A percentile compares a stretch with the other conserved stretches of the same genome.
Conservation (phyloP, 2,888 invertebrate species). For the Stegana nigrithorax region DNA sequence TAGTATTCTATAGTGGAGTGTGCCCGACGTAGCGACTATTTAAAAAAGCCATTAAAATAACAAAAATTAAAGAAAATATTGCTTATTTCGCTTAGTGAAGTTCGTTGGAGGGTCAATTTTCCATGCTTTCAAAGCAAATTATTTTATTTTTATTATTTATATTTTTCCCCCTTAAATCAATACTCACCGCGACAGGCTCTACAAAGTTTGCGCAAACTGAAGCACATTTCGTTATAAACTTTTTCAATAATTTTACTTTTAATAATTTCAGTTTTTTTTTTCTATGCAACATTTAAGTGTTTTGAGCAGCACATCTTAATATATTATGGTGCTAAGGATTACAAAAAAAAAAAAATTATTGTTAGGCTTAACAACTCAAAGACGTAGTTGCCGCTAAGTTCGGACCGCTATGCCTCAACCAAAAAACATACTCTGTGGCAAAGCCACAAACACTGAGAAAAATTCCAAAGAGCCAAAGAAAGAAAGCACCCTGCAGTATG, state of each 20-base stretch:
- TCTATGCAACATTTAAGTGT: neutral
- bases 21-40: too few species aligned
- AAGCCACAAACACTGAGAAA: constrained; percentile 44
- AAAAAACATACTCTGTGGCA: constrained; percentile 32
- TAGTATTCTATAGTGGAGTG: too few species aligned
- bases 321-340: neutral
- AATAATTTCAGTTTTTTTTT: too few species aligned
- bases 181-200: constrained; percentile 45
- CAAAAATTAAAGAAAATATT: neutral
- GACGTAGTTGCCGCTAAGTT: neutral
- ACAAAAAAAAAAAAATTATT: neutral
- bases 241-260: constrained; percentile 1
- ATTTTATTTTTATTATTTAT: too few species aligned
- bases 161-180: neutral
- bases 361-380: neutral
- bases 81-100: neutral
- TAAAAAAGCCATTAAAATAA: neutral
- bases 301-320: neutral
- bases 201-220: constrained; percentile 47
- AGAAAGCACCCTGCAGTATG: constrained; percentile 63
- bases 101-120: neutral
- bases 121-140: neutral
- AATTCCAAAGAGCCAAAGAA: constrained; percentile 59
- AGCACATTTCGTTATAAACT: constrained; percentile 38
- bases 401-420: neutral